These are phyloP conservation scores for Phrynosoma blainvillii DNA, from an alignment of 2,113 vertebrate genomes.

Conservation along the genomic window DNA sequence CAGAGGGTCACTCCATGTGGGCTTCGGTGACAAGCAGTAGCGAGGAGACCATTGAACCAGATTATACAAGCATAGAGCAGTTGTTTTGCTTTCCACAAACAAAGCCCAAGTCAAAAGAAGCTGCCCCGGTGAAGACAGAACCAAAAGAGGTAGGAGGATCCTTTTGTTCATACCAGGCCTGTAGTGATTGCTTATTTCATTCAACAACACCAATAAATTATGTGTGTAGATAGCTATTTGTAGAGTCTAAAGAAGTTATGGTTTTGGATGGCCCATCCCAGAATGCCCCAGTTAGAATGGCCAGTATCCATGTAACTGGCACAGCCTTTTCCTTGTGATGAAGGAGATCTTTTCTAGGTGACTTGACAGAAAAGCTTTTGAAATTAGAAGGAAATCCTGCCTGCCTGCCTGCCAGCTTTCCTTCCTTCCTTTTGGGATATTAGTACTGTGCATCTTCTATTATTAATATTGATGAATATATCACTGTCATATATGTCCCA, in stretches of 20 bases:
- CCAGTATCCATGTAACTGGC: background rate
- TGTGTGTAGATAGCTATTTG: too few relatives aligned
- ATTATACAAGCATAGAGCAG: conserved; percentile 93
- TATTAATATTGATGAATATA: too few relatives aligned
- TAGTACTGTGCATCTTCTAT: too few relatives aligned
- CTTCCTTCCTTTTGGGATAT: background rate
- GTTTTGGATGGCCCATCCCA: background rate
- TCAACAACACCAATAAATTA: background rate
- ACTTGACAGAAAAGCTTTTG: background rate
- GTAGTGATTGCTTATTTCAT: background rate
- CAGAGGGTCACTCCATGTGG: conserved; percentile 93
- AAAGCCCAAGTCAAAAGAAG: conserved; percentile 83
- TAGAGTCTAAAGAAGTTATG: too few relatives aligned
- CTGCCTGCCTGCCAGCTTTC: background rate
- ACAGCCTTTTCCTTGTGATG: background rate
- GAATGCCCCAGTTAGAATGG: background rate
- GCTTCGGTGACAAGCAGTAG: conserved; percentile 76
- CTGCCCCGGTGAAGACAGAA: conserved; percentile 83
- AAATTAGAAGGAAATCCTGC: background rate
- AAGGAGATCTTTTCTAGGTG: background rate
- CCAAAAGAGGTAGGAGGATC: conserved; percentile 85
- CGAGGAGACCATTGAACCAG: conserved; percentile 76
- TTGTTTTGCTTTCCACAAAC: conserved; percentile 91
- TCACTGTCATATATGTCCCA: too few relatives aligned
- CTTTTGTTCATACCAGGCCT: background rate